Percentiles rank a stretch among this genome's conserved stretches.
Conservation (phyloP, 2,888 invertebrate species). For the Eupsilia transversa region DNA sequence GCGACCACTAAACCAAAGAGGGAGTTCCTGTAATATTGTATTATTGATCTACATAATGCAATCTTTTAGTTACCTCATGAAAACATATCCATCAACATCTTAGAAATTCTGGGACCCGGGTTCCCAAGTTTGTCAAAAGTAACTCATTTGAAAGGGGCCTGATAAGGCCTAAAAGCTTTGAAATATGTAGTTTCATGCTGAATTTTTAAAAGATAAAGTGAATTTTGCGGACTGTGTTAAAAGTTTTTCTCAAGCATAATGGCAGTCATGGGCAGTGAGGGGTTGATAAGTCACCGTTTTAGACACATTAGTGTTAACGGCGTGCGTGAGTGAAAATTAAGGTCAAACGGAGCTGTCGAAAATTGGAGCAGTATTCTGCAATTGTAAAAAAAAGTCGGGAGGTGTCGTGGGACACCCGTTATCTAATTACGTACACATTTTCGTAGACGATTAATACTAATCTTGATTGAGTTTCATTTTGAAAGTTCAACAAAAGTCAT, state of each 20-base stretch:
- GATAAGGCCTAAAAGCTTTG: slow-evolving; percentile 38
- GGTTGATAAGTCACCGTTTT: slow-evolving; percentile 14
- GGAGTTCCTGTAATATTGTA: no score
- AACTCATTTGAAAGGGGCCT: not conserved
- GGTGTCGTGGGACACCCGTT: no score
- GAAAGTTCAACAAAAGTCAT: no score
- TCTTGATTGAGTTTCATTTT: no score
- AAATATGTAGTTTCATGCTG: slow-evolving; percentile 33
- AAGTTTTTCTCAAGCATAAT: slow-evolving; percentile 20
- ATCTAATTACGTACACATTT: no score
- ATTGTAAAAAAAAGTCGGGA: not conserved
- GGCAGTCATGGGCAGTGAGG: not conserved
- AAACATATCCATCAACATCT: not conserved
- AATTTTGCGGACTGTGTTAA: not conserved
- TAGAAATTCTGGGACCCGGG: not conserved
- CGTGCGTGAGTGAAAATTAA: not conserved
- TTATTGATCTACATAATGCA: no score
- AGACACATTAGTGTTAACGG: not conserved
- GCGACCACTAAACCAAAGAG: no score
- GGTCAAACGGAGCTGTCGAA: not conserved
- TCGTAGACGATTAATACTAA: no score
- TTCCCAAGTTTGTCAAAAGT: slow-evolving; percentile 14
- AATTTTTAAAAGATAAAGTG: slow-evolving; percentile 12
- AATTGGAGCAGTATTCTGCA: not conserved
- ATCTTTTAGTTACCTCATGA: no score